These are phyloP conservation scores for Harpagus bidentatus DNA, from an alignment of 2,113 vertebrate genomes.

Conservation along the genomic window DNA sequence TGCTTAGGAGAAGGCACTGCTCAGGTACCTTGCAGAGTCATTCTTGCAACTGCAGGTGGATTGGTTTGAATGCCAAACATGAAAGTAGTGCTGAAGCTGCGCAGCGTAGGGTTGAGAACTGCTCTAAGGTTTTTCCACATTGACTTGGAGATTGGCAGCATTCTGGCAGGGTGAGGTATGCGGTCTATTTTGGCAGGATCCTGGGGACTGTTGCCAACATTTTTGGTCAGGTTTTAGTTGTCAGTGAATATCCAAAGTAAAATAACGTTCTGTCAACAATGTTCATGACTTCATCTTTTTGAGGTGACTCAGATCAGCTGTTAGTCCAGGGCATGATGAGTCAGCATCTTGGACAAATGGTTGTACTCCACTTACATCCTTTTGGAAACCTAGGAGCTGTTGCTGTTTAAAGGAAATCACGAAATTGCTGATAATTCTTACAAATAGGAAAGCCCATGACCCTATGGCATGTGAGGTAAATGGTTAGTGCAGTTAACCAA, in stretches of 20 bases:
- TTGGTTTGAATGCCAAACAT: neutral
- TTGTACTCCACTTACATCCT: neutral
- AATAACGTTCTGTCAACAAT: neutral
- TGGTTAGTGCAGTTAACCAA: neutral
- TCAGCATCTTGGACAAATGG: neutral
- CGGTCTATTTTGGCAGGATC: neutral
- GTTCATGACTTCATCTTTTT: neutral
- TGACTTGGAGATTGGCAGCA: neutral
- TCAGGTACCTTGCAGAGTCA: neutral
- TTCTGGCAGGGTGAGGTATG: neutral
- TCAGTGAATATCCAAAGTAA: neutral
- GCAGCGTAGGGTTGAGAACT: neutral
- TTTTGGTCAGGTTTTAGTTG: neutral
- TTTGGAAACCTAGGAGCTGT: neutral
- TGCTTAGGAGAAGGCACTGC: neutral
- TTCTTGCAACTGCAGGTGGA: neutral
- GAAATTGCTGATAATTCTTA: neutral
- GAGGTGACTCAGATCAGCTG: neutral
- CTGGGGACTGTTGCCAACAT: neutral
- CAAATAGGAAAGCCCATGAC: neutral
- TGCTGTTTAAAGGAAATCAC: neutral
- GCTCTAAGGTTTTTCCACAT: neutral
- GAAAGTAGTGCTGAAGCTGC: neutral
- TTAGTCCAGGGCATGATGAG: neutral
- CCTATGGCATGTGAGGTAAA: neutral